A percentile compares a stretch with the other conserved stretches of the same genome.
Evolutionary conservation across 1,140 invertebrate species (phyloP).

Genomic region (Pseudoatta argentina): DNA sequence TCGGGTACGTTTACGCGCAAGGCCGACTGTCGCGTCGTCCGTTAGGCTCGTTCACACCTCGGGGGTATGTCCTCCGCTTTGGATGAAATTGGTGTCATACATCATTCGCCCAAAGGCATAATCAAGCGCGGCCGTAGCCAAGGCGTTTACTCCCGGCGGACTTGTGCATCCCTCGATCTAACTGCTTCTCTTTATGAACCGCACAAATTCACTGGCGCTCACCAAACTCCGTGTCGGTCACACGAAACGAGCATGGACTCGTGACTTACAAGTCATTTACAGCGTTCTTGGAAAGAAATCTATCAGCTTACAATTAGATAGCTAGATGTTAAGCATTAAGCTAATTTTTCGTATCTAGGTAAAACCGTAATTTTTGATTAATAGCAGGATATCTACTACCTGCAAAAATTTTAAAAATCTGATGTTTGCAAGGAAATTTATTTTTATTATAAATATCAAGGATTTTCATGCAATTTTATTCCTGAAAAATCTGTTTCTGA

Average conservation of each 20-base stretch:
- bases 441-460: no score
- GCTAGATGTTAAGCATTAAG: background rate
- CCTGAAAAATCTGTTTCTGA: no score
- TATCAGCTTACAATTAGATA: no score
- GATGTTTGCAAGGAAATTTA: no score
- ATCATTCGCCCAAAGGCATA: conserved; percentile 77
- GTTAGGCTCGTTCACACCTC: conserved; percentile 77
- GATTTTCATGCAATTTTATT: no score
- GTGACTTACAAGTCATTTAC: conserved; percentile 10
- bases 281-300: background rate
- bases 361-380: background rate
- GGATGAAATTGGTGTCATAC: conserved; percentile 80
- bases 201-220: conserved; percentile 33
- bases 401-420: no score
- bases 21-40: conserved; percentile 59
- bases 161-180: conserved; percentile 13
- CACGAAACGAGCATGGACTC: background rate
- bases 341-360: background rate
- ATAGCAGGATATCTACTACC: no score
- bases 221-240: conserved; percentile 4
- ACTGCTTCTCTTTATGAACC: background rate
- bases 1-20: conserved; percentile 64
- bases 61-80: conserved; percentile 73
- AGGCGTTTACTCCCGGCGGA: conserved; percentile 26
- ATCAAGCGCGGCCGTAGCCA: conserved; percentile 67